These are phyloP conservation scores for Neotoma lepida DNA, from an alignment of 2,113 vertebrate genomes.

Conservation along the genomic window DNA sequence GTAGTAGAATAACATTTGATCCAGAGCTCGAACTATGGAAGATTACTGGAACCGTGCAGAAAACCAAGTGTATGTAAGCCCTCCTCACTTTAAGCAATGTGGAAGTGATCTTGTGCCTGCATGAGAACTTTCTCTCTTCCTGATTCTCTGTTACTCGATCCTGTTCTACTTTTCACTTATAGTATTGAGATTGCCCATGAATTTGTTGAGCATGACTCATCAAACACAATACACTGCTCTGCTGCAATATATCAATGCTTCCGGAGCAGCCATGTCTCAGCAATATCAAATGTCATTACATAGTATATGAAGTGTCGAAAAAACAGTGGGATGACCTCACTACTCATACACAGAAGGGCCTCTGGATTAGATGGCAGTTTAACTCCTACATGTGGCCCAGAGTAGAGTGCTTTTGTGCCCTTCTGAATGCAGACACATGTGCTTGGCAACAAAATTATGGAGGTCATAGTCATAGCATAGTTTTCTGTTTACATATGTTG, in stretches of 20 bases:
- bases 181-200: neutral
- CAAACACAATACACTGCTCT: slow-evolving; percentile 20
- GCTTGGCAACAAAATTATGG: slow-evolving; percentile 25
- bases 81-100: neutral
- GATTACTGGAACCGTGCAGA: slow-evolving; percentile 24
- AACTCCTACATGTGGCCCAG: neutral
- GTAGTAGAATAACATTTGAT: slow-evolving; percentile 51
- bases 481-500: slow-evolving; percentile 9
- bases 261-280: slow-evolving; percentile 14
- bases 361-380: neutral
- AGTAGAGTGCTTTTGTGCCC: neutral
- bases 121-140: slow-evolving; percentile 11
- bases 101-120: neutral
- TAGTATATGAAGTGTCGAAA: slow-evolving; percentile 6
- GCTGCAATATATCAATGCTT: neutral
- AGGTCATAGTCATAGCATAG: neutral
- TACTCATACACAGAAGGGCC: neutral
- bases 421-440: neutral
- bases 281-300: slow-evolving; percentile 38
- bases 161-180: neutral
- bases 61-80: neutral
- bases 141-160: slow-evolving; percentile 44
- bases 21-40: slow-evolving; percentile 13
- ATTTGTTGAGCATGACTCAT: slow-evolving; percentile 71
- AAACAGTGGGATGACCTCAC: slow-evolving; percentile 45